Evolutionary conservation across 2,888 invertebrate genomes (phyloP).

Genomic region (Dimorphilus gyrociliatus): DNA sequence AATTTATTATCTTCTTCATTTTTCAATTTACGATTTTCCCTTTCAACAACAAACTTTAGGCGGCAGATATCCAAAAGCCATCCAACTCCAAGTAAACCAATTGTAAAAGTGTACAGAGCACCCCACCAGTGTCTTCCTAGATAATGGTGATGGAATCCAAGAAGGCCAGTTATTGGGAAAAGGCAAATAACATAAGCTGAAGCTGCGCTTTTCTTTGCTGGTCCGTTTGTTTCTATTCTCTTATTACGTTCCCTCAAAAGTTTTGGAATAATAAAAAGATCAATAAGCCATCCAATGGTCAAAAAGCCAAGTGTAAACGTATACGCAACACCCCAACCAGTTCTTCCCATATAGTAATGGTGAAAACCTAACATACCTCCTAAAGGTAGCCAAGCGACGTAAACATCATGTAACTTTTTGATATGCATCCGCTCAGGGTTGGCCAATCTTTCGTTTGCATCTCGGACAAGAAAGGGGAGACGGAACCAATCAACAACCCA

Average conservation of each 20-base stretch:
- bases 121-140: slow-evolving; percentile 1
- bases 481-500: no score
- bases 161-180: slow-evolving; percentile 1
- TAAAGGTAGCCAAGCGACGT: no score
- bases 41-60: neutral
- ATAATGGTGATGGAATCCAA: slow-evolving; percentile 3
- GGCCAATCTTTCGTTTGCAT: no score
- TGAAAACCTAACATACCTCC: no score
- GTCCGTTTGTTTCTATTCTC: no score
- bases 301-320: slow-evolving; percentile 2
- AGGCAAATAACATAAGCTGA: neutral
- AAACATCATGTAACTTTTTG: no score
- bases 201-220: no score
- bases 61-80: neutral
- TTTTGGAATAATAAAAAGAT: neutral
- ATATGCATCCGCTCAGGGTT: no score
- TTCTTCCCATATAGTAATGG: slow-evolving; percentile 2
- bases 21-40: neutral
- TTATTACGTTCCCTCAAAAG: neutral
- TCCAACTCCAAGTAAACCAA: slow-evolving; percentile 1
- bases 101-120: neutral
- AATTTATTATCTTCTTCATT: neutral
- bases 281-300: slow-evolving; percentile 1
- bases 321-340: slow-evolving; percentile 1
- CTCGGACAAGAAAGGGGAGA: no score